A percentile compares a stretch with the other conserved stretches of the same genome.
Evolutionary conservation across 1,140 invertebrate genomes (phyloP).

Genomic region (Bombus polaris): DNA sequence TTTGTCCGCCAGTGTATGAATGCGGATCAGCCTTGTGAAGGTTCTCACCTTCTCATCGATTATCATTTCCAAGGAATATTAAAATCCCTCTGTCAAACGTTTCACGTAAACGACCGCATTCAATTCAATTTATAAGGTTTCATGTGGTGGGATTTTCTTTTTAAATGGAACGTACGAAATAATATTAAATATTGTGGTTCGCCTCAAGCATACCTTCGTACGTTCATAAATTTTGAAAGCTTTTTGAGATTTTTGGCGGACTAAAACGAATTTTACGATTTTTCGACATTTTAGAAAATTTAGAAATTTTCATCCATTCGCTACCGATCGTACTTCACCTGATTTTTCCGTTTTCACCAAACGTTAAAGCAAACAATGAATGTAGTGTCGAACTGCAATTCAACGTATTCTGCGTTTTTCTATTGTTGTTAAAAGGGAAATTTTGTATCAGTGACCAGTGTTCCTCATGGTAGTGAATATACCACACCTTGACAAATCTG

Average conservation of each 20-base stretch:
- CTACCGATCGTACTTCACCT: background rate
- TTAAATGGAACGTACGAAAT: background rate
- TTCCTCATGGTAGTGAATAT: background rate
- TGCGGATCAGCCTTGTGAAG: background rate
- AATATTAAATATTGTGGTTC: background rate
- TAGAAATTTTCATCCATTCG: background rate
- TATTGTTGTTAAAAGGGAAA: background rate
- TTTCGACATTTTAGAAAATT: background rate
- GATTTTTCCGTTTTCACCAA: background rate
- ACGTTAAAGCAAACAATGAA: background rate
- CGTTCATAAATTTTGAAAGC: background rate
- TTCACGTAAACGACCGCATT: background rate
- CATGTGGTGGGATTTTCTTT: background rate
- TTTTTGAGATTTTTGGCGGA: too few species aligned
- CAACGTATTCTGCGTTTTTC: background rate
- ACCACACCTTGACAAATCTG: background rate
- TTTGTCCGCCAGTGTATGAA: too few species aligned
- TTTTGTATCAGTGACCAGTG: background rate
- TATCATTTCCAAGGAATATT: slow-evolving; percentile 8
- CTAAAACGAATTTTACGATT: background rate
- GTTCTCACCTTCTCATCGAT: slow-evolving; percentile 5
- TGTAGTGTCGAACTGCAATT: background rate
- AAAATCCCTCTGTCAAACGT: slow-evolving; percentile 30
- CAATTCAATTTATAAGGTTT: too few species aligned
- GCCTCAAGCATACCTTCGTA: background rate